A percentile compares a stretch with the other conserved stretches of the same genome.
Evolutionary conservation across 2,113 vertebrate genomes (phyloP).

Genomic region (Phyllopteryx taeniolatus): DNA sequence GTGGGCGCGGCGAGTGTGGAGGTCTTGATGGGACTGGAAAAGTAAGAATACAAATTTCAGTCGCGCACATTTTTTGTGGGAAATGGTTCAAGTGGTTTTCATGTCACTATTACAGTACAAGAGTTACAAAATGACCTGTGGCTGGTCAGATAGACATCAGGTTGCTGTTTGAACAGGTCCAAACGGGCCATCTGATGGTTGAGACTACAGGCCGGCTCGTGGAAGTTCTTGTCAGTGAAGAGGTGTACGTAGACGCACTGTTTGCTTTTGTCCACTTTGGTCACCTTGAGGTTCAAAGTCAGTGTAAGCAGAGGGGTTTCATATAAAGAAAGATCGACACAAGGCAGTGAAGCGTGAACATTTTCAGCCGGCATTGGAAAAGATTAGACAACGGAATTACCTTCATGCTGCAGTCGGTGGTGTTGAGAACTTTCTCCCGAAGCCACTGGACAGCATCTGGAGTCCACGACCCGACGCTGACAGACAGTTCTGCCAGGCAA

Average conservation of each 20-base stretch:
- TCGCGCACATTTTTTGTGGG: no score
- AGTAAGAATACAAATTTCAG: neutral
- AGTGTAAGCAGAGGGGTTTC: neutral
- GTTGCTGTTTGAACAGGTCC: slow-evolving; percentile 87
- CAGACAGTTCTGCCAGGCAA: slow-evolving; percentile 85
- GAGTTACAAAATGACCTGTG: slow-evolving; percentile 39
- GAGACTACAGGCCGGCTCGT: slow-evolving; percentile 78
- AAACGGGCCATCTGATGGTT: slow-evolving; percentile 85
- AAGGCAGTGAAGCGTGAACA: neutral
- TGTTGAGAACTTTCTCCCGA: slow-evolving; percentile 84
- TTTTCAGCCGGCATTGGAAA: neutral
- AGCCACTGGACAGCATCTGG: slow-evolving; percentile 92
- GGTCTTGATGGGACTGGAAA: slow-evolving; percentile 45
- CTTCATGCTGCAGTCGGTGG: slow-evolving; percentile 90
- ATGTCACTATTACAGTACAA: no score
- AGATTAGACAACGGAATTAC: slow-evolving; percentile 50
- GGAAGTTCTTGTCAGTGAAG: slow-evolving; percentile 85
- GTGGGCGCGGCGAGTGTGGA: slow-evolving; percentile 24
- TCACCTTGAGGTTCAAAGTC: slow-evolving; percentile 70
- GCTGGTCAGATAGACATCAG: slow-evolving; percentile 86
- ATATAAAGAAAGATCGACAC: no score
- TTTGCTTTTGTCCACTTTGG: slow-evolving; percentile 79
- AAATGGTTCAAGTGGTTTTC: neutral
- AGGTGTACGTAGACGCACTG: slow-evolving; percentile 81
- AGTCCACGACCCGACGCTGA: slow-evolving; percentile 89